Percentiles rank a stretch among this genome's conserved stretches.
These are phyloP conservation scores for Platyrinchus mystaceus DNA, from an alignment of 2,797 vertebrate species.

Conservation along the genomic window DNA sequence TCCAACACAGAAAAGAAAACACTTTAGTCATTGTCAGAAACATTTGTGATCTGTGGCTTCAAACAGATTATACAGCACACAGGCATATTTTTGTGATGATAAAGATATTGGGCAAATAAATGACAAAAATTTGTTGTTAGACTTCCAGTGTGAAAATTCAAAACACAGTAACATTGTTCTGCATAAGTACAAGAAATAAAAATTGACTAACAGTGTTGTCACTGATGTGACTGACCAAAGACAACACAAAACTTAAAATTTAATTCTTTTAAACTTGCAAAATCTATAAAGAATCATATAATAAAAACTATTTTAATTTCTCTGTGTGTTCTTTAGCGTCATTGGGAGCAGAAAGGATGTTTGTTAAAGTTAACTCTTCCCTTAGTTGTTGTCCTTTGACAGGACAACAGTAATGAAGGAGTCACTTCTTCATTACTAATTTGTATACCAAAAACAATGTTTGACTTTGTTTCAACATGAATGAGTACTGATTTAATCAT, in stretches of 20 bases:
- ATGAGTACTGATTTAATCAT: conserved; percentile 13
- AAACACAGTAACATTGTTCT: not conserved
- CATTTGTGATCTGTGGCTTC: not conserved
- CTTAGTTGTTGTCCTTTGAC: not conserved
- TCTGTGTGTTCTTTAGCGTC: not conserved
- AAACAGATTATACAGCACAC: not conserved
- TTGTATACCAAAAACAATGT: not conserved
- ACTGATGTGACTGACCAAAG: not conserved
- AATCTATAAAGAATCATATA: not conserved
- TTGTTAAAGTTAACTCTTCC: not conserved
- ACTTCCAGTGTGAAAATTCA: not conserved
- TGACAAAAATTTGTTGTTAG: not conserved
- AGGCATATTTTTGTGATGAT: not conserved
- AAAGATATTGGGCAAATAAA: not conserved
- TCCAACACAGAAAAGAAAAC: not conserved
- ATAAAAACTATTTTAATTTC: not conserved
- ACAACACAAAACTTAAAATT: not conserved
- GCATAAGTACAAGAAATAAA: not conserved
- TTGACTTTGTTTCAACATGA: not conserved
- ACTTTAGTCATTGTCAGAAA: not conserved
- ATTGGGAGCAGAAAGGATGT: not conserved
- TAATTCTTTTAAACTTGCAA: not conserved
- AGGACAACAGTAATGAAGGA: not conserved
- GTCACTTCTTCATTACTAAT: not conserved
- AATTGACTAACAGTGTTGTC: not conserved